Base-by-base conservation (phyloP, 2,113 vertebrate genomes). In the Aspiorhynchus laticeps region DNA sequence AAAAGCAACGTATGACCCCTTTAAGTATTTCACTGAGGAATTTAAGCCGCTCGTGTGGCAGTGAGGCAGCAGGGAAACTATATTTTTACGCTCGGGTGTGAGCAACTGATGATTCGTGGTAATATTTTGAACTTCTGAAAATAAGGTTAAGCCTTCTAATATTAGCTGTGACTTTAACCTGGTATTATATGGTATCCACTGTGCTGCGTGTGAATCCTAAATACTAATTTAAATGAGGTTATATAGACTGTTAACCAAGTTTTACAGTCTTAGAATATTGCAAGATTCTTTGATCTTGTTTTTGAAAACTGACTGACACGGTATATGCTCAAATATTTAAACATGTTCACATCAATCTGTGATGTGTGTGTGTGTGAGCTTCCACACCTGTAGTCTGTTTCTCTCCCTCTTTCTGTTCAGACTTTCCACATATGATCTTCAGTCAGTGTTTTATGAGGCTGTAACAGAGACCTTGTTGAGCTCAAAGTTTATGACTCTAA, bases 401-500 rank as follows among this genome's bases (percentile, higher is more conserved):
- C 17, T 56, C 14, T 59, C 46, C 74, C 28, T 61, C 28, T 61
- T 14, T 43, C 31, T 67, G 33, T 53, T 73, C 19, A 74, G 69
- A 73, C 17, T 19, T 71, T 67, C 63, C 11, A 67, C 12, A 67
- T 67, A 7, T 67, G 14, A 31, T 67, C 14, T 17, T 75, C 38
- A 74, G 38, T 43, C 33, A 36, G 67, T 9, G 10, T 59, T 38
- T 80, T 46, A 85, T 78, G 43, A 85, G 61, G 59, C 7, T 48
- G 12, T 75, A 85, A 43, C 59, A 61, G 71, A 53, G 21, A 59
- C 51, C n/a, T 24, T 36, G 84, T 67, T 78, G 59, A 85, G 74
- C 46, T 48, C 28, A 31, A 43, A 19, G 78, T 59, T 79, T 61
- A 80, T 80, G 17, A 59, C 33, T 26, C 10, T 56, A 21, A 56